phyloP scores from a whole-genome alignment of 2,797 vertebrate genomes.

The Galago senegalensis region DNA sequence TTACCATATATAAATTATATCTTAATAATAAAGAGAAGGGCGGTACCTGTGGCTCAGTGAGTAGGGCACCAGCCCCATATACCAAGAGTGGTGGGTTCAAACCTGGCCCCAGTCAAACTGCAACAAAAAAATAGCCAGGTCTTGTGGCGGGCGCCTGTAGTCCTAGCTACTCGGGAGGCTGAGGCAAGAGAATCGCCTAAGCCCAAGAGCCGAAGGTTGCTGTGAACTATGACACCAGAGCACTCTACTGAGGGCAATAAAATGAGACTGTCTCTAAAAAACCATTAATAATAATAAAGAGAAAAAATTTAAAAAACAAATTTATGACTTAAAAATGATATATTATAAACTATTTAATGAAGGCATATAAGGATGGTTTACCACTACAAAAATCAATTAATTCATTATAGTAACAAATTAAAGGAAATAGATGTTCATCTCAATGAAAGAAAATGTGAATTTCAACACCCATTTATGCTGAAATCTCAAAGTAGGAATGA shows the following conservation, averaged over 20 bases:
- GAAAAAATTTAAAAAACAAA: conserved; percentile 38
- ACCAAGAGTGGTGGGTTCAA: too few species aligned
- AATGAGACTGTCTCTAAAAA: too few species aligned
- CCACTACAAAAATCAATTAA: conserved; percentile 48
- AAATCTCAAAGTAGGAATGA: conserved; percentile 50
- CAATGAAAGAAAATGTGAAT: conserved; percentile 29
- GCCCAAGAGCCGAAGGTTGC: too few species aligned
- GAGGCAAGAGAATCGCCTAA: too few species aligned
- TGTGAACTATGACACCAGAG: too few species aligned
- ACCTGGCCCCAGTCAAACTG: too few species aligned
- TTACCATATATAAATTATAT: conserved; percentile 30
- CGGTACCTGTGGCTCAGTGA: too few species aligned
- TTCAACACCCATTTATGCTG: conserved; percentile 44
- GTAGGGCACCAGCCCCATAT: too few species aligned
- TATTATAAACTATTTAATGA: conserved; percentile 18
- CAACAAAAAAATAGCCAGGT: too few species aligned
- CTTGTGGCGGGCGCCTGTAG: too few species aligned
- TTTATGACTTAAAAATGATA: conserved; percentile 6
- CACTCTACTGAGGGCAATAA: too few species aligned
- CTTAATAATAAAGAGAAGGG: not conserved
- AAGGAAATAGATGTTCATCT: conserved; percentile 42
- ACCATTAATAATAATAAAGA: not conserved
- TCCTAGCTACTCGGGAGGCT: too few species aligned
- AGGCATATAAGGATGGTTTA: conserved; percentile 8
- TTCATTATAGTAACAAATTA: conserved; percentile 28